Conservation (phyloP, 2,113 vertebrate species). For the Tetraodon nigroviridis region DNA sequence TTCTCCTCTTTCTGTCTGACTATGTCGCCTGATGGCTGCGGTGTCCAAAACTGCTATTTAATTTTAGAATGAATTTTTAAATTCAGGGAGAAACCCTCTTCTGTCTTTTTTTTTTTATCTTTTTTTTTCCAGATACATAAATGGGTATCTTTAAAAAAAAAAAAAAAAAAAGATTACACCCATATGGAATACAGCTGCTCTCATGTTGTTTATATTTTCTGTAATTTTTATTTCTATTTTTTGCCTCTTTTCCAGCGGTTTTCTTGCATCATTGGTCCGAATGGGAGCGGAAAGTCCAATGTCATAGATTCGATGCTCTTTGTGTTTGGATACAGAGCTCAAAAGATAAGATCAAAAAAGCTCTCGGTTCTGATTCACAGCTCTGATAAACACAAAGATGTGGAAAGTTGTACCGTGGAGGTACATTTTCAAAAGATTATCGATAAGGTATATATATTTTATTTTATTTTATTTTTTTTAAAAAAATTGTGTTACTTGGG, state of each 20-base stretch:
- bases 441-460: slow-evolving; percentile 84
- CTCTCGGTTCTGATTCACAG: slow-evolving; percentile 95
- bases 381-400: slow-evolving; percentile 86
- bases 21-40: not conserved
- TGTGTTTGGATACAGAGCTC: slow-evolving; percentile 97
- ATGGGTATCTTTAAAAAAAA: not conserved
- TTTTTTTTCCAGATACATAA: slow-evolving; percentile 6
- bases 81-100: no score
- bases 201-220: no score
- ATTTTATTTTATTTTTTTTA: slow-evolving; percentile 7
- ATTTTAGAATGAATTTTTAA: not conserved
- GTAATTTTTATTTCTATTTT: slow-evolving; percentile 12
- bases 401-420: slow-evolving; percentile 93
- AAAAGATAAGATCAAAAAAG: slow-evolving; percentile 98
- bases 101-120: not conserved
- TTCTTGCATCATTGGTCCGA: slow-evolving; percentile 97
- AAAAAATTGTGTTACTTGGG: slow-evolving; percentile 14
- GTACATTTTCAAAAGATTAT: slow-evolving; percentile 98
- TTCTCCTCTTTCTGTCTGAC: slow-evolving; percentile 3
- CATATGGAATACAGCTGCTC: no score
- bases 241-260: slow-evolving; percentile 80
- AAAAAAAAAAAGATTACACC: not conserved
- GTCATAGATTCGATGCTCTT: slow-evolving; percentile 99
- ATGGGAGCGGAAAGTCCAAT: slow-evolving; percentile 98
- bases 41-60: not conserved